Conservation (phyloP, 2,888 invertebrate genomes). For the Ommatoiulus sabulosus region DNA sequence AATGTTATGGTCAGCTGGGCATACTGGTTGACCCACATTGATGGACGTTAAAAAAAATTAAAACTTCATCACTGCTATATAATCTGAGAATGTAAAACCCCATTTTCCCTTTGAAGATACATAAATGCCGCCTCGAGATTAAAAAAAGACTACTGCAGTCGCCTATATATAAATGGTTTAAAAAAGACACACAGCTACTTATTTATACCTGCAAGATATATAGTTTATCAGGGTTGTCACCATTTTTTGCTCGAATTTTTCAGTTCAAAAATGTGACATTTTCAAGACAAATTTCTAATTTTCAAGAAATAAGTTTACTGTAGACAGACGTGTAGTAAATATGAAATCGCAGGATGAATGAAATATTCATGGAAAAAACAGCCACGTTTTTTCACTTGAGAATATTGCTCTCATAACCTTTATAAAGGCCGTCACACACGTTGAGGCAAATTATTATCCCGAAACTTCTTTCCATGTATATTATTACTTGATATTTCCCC, state of each 20-base stretch:
- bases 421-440: background rate
- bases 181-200: background rate
- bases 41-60: background rate
- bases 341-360: background rate
- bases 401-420: background rate
- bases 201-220: background rate
- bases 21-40: background rate
- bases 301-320: background rate
- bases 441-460: no score
- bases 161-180: background rate
- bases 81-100: background rate
- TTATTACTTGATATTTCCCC: no score
- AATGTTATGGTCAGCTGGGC: conserved; percentile 21
- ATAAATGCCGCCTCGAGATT: background rate
- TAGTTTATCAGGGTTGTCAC: background rate
- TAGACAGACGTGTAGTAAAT: background rate
- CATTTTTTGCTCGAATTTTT: background rate
- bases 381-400: background rate
- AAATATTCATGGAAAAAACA: background rate
- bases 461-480: no score
- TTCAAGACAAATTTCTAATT: background rate
- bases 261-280: background rate
- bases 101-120: background rate
- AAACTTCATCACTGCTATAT: conserved; percentile 4
- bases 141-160: background rate